Evolutionary conservation across 2,797 vertebrate genomes (phyloP).

Genomic region (Kryptopterus vitreolus): DNA sequence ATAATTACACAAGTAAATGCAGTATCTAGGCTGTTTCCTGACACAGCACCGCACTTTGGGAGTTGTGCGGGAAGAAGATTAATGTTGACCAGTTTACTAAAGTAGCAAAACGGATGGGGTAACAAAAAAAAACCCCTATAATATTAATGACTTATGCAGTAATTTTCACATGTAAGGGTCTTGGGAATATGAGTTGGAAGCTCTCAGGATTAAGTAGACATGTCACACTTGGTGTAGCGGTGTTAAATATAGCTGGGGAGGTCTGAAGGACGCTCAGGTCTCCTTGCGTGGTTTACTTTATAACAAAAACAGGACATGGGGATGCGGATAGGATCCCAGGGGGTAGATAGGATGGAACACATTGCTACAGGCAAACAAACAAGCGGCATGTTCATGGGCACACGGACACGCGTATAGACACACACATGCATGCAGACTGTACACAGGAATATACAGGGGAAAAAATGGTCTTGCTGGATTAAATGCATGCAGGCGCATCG

Average conservation of each 20-base stretch:
- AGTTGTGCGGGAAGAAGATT: conserved; percentile 25
- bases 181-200: conserved; percentile 46
- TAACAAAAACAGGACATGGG: conserved; percentile 60
- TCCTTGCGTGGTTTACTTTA: conserved; percentile 56
- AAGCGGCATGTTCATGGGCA: conserved; percentile 41
- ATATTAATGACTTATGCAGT: conserved; percentile 48
- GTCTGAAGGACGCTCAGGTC: conserved; percentile 57
- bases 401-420: conserved; percentile 37
- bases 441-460: not conserved
- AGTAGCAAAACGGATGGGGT: conserved; percentile 16
- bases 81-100: conserved; percentile 40
- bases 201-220: conserved; percentile 57
- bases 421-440: not conserved
- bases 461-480: conserved; percentile 10
- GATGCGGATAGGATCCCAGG: conserved; percentile 50
- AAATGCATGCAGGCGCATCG: conserved; percentile 3
- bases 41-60: conserved; percentile 40
- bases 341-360: conserved; percentile 48
- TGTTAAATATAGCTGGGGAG: conserved; percentile 51
- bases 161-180: conserved; percentile 48
- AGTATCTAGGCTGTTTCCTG: conserved; percentile 34
- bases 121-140: conserved; percentile 21
- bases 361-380: conserved; percentile 52
- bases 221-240: conserved; percentile 48
- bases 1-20: conserved; percentile 44